Percentiles rank a stretch among this genome's conserved stretches.
Evolutionary conservation across 2,888 invertebrate species (phyloP).

Genomic region (Cyclophora albipunctata): DNA sequence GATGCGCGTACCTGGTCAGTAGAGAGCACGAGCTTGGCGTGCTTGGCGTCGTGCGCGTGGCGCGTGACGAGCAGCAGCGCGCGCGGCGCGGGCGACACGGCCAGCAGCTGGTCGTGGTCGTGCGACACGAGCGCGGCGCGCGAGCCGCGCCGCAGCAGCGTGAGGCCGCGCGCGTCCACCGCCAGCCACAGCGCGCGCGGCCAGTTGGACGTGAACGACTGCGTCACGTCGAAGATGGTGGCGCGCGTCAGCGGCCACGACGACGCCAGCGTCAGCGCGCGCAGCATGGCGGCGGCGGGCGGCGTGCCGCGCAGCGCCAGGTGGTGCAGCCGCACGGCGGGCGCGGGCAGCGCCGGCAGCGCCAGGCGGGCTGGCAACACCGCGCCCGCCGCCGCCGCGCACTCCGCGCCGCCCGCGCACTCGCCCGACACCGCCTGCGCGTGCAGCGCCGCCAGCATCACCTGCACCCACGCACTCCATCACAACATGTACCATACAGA

Average conservation of each 20-base stretch:
- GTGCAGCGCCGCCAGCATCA: slow-evolving; percentile 95
- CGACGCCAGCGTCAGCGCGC: slow-evolving; percentile 93
- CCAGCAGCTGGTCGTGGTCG: slow-evolving; percentile 91
- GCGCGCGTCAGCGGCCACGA: slow-evolving; percentile 95
- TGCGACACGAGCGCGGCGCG: slow-evolving; percentile 93
- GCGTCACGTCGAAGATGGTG: slow-evolving; percentile 92
- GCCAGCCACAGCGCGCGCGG: slow-evolving; percentile 94
- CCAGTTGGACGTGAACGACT: slow-evolving; percentile 97
- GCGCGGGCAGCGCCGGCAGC: slow-evolving; percentile 86
- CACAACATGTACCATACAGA: not conserved
- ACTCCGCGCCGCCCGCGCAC: slow-evolving; percentile 81
- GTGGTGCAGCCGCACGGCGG: slow-evolving; percentile 93
- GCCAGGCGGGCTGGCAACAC: slow-evolving; percentile 87
- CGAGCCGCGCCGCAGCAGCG: slow-evolving; percentile 90
- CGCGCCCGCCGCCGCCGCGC: slow-evolving; percentile 85
- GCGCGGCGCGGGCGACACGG: slow-evolving; percentile 93
- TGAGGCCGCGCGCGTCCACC: slow-evolving; percentile 93
- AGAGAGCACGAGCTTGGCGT: slow-evolving; percentile 94
- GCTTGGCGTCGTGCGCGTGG: slow-evolving; percentile 83
- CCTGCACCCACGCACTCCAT: slow-evolving; percentile 66
- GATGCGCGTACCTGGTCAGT: slow-evolving; percentile 84
- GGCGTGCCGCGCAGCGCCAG: slow-evolving; percentile 91
- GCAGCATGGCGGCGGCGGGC: slow-evolving; percentile 90
- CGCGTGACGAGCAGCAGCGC: slow-evolving; percentile 95
- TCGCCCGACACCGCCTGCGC: slow-evolving; percentile 94